Percentiles rank a stretch among this genome's conserved stretches.
Evolutionary conservation across 2,797 vertebrate species (phyloP).

Genomic region (Lutjanus argentimaculatus): DNA sequence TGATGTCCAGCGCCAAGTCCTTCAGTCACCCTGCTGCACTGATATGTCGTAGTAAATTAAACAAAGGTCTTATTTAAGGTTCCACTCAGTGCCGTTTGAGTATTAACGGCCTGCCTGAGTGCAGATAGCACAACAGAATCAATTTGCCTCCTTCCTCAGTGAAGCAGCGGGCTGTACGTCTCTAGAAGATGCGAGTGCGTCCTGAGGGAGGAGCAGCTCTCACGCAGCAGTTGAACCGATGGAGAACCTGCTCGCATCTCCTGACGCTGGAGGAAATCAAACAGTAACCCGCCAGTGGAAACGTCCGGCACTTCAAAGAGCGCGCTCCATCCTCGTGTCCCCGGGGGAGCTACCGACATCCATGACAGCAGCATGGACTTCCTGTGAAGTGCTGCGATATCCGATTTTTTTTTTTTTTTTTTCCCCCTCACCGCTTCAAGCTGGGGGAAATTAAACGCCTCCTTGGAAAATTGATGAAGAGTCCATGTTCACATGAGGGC

Average conservation of each 20-base stretch:
- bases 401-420: conserved; percentile 3
- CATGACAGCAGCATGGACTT: conserved; percentile 31
- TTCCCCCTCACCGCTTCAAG: conserved; percentile 18
- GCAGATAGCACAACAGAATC: background rate
- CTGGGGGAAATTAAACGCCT: conserved; percentile 43
- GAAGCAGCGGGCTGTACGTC: background rate
- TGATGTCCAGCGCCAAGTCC: background rate
- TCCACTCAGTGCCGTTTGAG: background rate
- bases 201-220: conserved; percentile 17
- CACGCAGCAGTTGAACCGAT: conserved; percentile 32
- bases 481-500: conserved; percentile 26
- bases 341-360: conserved; percentile 53
- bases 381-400: conserved; percentile 39
- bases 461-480: conserved; percentile 54
- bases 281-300: conserved; percentile 34
- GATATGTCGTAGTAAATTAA: background rate
- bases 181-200: background rate
- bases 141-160: background rate
- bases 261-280: conserved; percentile 56
- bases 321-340: conserved; percentile 35
- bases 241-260: conserved; percentile 45
- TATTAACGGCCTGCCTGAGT: background rate
- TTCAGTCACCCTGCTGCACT: background rate
- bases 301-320: conserved; percentile 62
- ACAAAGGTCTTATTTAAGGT: background rate